Base-by-base conservation (phyloP, 2,113 vertebrate species). In the Corvus moneduloides region DNA sequence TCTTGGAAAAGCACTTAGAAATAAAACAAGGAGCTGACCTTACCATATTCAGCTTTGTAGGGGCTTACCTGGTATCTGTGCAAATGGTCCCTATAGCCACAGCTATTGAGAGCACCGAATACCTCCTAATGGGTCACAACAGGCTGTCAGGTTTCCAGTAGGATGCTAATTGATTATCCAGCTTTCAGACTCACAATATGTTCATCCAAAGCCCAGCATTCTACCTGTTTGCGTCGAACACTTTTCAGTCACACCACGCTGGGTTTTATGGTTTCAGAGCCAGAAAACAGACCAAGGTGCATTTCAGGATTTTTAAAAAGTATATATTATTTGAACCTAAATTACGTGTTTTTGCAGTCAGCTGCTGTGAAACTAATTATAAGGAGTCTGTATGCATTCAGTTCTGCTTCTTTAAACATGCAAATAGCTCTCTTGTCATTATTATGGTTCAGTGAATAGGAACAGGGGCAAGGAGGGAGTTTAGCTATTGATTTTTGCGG, bases 131-230 rank as follows among this genome's bases (percentile, higher is more conserved):
- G 77, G 94, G 79, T 75, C 86, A 26, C 84, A 81, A 94, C 73
- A 89, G 90, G 92, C 77, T 88, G 87, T 90, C 92, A 91, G 84
- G 84, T 96, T 94, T 91, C 96, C 94, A 74, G 90, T 63, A 81
- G 93, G 96, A 94, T 90, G 94, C 84, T 95, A 96, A 97, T 96
- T 96, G 94, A 96, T 97, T 92, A 95, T 93, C 63, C 87, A 93
- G 94, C 92, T 95, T 94, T 93, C 63, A 88, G 82, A 51, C 96
- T 95, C 92, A 80, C 93, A 85, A 92, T 84, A 84, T 87, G 91
- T 92, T 81, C 92, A 68, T 73, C 85, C 91, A 83, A 87, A 95
- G 86, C 93, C 52, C 90, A 92, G 88, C 77, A 30, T 76, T 92
- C 90, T 73, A 84, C 80, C 84, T 90, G 69, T 76, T 46, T 79